A percentile compares a stretch with the other conserved stretches of the same genome.
These are phyloP conservation scores for Heliothis virescens DNA, from an alignment of 1,140 invertebrate species.

Conservation along the genomic window DNA sequence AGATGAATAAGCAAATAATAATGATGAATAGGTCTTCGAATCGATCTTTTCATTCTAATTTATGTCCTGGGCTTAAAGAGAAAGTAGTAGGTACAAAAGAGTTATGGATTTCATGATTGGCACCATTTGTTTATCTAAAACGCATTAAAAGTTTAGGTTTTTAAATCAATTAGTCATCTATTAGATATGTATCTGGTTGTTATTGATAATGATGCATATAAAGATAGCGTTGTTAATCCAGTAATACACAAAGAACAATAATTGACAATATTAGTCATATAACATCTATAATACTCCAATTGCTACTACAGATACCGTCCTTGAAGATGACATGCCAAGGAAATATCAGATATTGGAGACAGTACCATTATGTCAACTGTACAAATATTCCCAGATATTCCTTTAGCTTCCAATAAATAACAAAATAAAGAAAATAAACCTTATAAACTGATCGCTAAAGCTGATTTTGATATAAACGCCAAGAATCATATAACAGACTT, in stretches of 20 bases:
- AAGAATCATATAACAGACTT: not conserved
- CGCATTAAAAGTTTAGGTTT: no score
- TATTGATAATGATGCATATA: no score
- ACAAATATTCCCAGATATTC: slow-evolving; percentile 43
- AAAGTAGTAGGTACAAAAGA: no score
- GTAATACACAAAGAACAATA: not conserved
- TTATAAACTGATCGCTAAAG: not conserved
- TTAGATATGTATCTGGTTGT: no score
- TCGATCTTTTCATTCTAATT: not conserved
- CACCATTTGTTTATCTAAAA: no score
- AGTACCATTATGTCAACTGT: slow-evolving; percentile 14
- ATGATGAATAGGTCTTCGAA: not conserved
- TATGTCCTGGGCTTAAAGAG: no score
- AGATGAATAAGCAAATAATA: not conserved
- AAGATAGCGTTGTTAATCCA: no score
- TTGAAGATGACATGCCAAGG: slow-evolving; percentile 29
- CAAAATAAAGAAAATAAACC: slow-evolving; percentile 29
- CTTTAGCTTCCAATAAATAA: not conserved
- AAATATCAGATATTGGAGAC: slow-evolving; percentile 42
- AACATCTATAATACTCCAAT: slow-evolving; percentile 2
- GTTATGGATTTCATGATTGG: no score
- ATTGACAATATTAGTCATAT: not conserved
- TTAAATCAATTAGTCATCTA: no score
- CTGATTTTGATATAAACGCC: not conserved
- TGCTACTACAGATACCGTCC: slow-evolving; percentile 3